phyloP scores from a whole-genome alignment of 2,888 invertebrate species.

The Zhengitettix transpicula region DNA sequence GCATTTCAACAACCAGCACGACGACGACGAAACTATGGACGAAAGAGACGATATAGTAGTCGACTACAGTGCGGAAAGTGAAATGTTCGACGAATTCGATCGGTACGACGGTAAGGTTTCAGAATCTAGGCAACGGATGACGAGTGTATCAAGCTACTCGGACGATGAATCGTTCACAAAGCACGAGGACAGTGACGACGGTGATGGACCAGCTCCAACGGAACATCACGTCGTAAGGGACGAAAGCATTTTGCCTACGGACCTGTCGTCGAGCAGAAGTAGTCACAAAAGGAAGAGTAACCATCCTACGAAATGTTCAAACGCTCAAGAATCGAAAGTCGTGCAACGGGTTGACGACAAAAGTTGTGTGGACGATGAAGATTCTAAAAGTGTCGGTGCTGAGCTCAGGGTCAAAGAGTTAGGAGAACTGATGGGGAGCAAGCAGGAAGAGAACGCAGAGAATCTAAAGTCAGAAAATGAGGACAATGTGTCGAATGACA shows the following conservation, averaged over 20 bases:
- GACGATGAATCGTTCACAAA: constrained; percentile 37
- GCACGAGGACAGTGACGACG: constrained; percentile 46
- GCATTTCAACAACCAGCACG: constrained; percentile 23
- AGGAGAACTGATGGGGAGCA: constrained; percentile 7
- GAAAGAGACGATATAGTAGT: constrained; percentile 59
- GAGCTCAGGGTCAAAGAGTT: constrained; percentile 1
- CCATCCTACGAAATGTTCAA: constrained; percentile 58
- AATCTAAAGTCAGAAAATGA: constrained; percentile 5
- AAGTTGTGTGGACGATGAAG: neutral
- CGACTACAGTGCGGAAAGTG: constrained; percentile 41
- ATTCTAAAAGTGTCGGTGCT: constrained; percentile 6
- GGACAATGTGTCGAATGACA: constrained; percentile 8
- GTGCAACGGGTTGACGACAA: neutral
- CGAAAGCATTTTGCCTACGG: constrained; percentile 25
- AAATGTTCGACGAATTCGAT: constrained; percentile 39
- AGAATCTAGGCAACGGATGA: too few species aligned
- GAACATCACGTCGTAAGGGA: constrained; percentile 34
- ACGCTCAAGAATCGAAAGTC: neutral
- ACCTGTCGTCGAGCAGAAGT: constrained; percentile 29
- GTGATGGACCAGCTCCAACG: constrained; percentile 29
- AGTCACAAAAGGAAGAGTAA: constrained; percentile 76
- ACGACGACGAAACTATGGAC: constrained; percentile 41
- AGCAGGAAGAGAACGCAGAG: constrained; percentile 3
- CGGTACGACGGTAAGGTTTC: constrained; percentile 28
- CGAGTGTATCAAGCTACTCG: constrained; percentile 28